Evolutionary conservation across 2,113 vertebrate genomes (phyloP).

Genomic region (Lathamus discolor): DNA sequence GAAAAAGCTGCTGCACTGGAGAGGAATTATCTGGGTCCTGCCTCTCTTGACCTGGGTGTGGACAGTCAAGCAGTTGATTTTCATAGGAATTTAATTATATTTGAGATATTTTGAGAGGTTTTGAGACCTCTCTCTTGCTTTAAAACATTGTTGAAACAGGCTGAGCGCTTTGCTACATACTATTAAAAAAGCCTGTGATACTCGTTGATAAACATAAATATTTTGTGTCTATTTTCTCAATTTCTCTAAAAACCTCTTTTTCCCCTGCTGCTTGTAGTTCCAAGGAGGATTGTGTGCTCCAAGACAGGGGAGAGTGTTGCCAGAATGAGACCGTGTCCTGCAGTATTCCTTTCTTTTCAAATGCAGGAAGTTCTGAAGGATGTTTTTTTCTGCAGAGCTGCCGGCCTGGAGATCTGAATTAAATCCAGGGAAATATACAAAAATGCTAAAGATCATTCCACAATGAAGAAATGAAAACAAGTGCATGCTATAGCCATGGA

Average conservation of each 20-base stretch:
- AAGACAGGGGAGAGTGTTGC: background rate
- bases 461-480: background rate
- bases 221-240: background rate
- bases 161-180: background rate
- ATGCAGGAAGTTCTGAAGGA: constrained; percentile 7
- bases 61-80: background rate
- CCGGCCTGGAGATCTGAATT: background rate
- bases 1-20: background rate
- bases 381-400: background rate
- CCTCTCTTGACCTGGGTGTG: background rate
- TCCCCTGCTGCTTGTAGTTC: background rate
- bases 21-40: background rate
- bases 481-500: background rate
- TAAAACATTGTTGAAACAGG: background rate
- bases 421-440: constrained; percentile 20
- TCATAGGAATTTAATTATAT: background rate
- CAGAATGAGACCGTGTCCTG: background rate
- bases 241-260: background rate
- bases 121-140: background rate
- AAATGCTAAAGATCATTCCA: background rate
- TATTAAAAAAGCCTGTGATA: background rate
- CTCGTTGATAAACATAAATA: background rate
- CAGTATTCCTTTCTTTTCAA: background rate
- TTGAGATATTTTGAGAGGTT: background rate
- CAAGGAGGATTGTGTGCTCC: background rate